Conservation (phyloP, 2,888 invertebrate genomes). For the Drosophila acutilabella region DNA sequence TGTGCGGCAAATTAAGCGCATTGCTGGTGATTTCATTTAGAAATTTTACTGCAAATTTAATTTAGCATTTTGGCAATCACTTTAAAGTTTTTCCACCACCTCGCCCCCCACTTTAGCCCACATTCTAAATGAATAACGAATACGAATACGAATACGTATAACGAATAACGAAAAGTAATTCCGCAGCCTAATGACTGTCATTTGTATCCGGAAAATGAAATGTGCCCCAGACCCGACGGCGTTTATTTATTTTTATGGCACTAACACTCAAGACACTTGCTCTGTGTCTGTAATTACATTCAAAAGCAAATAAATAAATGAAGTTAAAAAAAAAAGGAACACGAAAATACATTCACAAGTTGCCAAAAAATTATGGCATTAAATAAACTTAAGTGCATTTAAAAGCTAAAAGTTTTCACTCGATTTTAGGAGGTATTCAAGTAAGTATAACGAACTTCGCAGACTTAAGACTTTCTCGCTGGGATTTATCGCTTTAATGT, state of each 20-base stretch:
- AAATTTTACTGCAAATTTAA: constrained; percentile 41
- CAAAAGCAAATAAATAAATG: constrained; percentile 15
- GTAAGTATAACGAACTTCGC: not conserved
- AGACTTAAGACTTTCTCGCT: not conserved
- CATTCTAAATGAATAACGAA: constrained; percentile 3
- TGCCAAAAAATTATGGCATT: constrained; percentile 59
- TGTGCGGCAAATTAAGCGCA: constrained; percentile 74
- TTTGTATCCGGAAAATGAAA: constrained; percentile 66
- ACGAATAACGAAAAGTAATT: constrained; percentile 60
- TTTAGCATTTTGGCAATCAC: constrained; percentile 61
- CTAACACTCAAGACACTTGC: constrained; percentile 32
- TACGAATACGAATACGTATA: constrained; percentile 5
- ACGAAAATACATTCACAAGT: constrained; percentile 43
- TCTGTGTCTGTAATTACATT: constrained; percentile 62
- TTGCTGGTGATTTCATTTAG: constrained; percentile 69
- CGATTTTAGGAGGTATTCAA: constrained; percentile 1
- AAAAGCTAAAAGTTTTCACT: constrained; percentile 10
- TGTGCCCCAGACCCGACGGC: constrained; percentile 56
- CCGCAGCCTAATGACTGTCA: constrained; percentile 68
- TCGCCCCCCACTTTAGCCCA: not conserved
- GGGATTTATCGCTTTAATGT: constrained; percentile 11
- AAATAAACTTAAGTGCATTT: constrained; percentile 57
- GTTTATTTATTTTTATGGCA: constrained; percentile 71
- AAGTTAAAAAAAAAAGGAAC: not conserved
- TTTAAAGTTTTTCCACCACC: constrained; percentile 52